Evolutionary conservation across 2,888 invertebrate genomes (phyloP), one percentile per base, ranked within the genome.

Genomic region (Philhelius pedissequus): DNA sequence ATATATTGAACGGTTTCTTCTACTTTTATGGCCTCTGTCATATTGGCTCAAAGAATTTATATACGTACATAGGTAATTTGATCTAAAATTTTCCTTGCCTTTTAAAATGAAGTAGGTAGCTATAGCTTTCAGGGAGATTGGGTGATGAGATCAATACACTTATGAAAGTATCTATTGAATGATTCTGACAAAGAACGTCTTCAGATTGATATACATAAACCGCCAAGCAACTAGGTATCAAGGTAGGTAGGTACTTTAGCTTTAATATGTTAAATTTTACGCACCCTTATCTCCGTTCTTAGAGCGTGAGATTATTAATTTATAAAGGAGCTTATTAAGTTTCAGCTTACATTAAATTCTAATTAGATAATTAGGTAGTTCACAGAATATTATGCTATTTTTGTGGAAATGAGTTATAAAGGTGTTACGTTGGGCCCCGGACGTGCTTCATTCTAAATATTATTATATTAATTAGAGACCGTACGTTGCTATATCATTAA

Each of bases 31-130:
- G 38, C 40, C 38, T 40, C 60, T 4, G 45, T n/a, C 13, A 43
- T 62, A 62, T 45, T 30, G 43, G 18, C 18, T 45, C 27, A 62
- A 45, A 45, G 43, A 62, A 43, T 62, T 62, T 64, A 48, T 64
- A 32, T 64, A 48, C 64, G 64, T 64, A 48, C 48, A 32, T 64
- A 48, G 48, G 64, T 64, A 64, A 64, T 64, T 64, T 64, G 64
- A 64, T 64, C 30, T 48, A 22, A 32, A 45, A 43, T 20, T 45
- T n/a, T 9, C 22, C 20, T 40, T 45, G 11, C 6, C 7, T 11
- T 27, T 8, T 40, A 0, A 18, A 18, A 40, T 15, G 15, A 15
- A 0, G 2, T 2, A 18, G 5, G n/a, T n/a, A n/a, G n/a, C n/a
- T n/a, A n/a, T n/a, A n/a, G n/a, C n/a, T n/a, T 4, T 13, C 35